Evolutionary conservation across 2,888 invertebrate species (phyloP), one percentile per base, ranked within the genome.

Genomic region (Eupithecia pulchellata): DNA sequence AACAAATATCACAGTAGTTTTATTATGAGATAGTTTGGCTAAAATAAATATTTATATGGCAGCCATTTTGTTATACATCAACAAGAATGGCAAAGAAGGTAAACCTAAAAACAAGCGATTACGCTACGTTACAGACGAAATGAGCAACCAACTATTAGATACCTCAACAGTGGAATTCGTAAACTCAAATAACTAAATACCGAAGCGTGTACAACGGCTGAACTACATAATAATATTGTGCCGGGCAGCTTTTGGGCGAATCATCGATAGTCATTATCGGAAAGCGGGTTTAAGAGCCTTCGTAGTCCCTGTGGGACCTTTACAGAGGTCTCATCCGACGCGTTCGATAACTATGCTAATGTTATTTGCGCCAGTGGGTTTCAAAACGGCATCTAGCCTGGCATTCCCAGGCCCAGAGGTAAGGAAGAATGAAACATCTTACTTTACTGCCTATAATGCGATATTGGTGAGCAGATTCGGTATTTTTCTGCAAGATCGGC

Each of bases 261-360:
- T 93, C 93, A 94, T 94, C 93, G 91, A 92, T 91, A 93, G 92
- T 93, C 92, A 93, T 93, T 94, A 94, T 94, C 90, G 93, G 90
- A 90, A 92, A 91, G 91, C 90, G 92, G 90, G 92, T 91, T 91
- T 93, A 91, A 93, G 91, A 93, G 91, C 88, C 90, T 87, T 88
- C 88, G 89, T 87, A 84, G 86, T 86, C 92, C 91, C 92, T 80
- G 77, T 82, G 92, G 92, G 91, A 91, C 92, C 91, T 89, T 93
- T 93, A 89, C 89, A 84, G 84, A 90, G 91, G 93, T 91, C 92
- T 91, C 92, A 92, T 93, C 92, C 90, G 82, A 85, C 89, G 88
- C 90, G 89, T 91, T 91, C 92, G 91, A 94, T 94, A 93, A 93
- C 92, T 93, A 94, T 94, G 93, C 93, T 93, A 93, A 93, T 93